phyloP scores from a whole-genome alignment of 2,797 vertebrate genomes.

The Lutjanus argentimaculatus region DNA sequence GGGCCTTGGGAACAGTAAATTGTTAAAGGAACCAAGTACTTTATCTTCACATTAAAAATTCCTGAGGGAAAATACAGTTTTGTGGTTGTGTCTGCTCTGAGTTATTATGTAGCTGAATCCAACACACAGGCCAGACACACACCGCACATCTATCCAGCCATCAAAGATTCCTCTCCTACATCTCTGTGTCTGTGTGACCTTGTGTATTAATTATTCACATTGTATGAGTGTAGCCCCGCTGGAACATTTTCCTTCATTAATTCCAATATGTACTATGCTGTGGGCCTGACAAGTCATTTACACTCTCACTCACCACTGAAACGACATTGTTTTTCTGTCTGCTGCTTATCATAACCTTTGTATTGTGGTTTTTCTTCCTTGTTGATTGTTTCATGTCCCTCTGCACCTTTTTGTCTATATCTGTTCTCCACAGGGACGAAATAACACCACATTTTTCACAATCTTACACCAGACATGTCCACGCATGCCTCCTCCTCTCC shows the following conservation, averaged over 20 bases:
- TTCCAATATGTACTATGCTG: slow-evolving; percentile 67
- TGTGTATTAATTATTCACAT: slow-evolving; percentile 72
- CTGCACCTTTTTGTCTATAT: background rate
- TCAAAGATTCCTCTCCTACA: slow-evolving; percentile 14
- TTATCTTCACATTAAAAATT: too few species aligned
- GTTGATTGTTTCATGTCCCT: background rate
- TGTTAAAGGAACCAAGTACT: background rate
- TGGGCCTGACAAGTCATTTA: slow-evolving; percentile 70
- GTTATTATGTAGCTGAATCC: background rate
- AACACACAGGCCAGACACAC: slow-evolving; percentile 1
- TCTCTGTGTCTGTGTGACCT: slow-evolving; percentile 45
- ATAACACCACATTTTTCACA: slow-evolving; percentile 8
- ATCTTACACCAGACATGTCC: slow-evolving; percentile 1
- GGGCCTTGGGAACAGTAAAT: background rate
- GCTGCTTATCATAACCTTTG: slow-evolving; percentile 19
- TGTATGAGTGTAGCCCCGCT: slow-evolving; percentile 59
- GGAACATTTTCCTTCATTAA: slow-evolving; percentile 73
- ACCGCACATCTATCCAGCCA: slow-evolving; percentile 12
- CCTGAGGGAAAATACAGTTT: background rate
- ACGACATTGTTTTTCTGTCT: background rate
- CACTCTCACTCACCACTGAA: slow-evolving; percentile 12
- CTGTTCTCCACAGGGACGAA: background rate
- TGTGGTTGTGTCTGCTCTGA: background rate
- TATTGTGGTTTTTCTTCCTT: background rate
- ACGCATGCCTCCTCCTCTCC: background rate